Evolutionary conservation across 1,140 invertebrate genomes (phyloP).

Genomic region (Drosophila sp.): DNA sequence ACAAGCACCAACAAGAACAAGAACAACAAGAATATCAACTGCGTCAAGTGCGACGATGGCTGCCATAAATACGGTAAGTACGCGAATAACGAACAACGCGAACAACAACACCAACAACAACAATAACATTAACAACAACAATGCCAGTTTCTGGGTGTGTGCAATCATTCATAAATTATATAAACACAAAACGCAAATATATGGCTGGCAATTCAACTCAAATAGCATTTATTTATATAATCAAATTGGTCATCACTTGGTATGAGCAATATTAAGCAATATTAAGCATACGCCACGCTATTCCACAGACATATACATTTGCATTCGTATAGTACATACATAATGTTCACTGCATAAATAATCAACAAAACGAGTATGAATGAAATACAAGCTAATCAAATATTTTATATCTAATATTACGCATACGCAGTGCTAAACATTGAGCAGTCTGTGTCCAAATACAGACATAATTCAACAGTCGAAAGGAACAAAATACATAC

Average conservation of each 20-base stretch:
- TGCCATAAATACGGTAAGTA: constrained; percentile 84
- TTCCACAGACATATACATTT: neutral
- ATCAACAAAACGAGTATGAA: constrained; percentile 43
- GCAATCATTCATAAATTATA: constrained; percentile 65
- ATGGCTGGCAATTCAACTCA: constrained; percentile 40
- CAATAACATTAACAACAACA: constrained; percentile 41
- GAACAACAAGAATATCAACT: constrained; percentile 67
- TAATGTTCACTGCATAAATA: constrained; percentile 47
- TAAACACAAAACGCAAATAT: constrained; percentile 25
- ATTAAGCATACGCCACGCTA: constrained; percentile 31
- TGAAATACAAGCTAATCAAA: constrained; percentile 45
- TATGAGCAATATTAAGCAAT: constrained; percentile 45
- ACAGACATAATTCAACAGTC: constrained; percentile 1
- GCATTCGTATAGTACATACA: constrained; percentile 1
- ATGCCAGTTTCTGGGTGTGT: constrained; percentile 34
- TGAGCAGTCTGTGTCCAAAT: neutral
- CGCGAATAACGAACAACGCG: constrained; percentile 50
- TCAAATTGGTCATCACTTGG: constrained; percentile 39
- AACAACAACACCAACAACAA: constrained; percentile 42
- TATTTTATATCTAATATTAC: constrained; percentile 51
- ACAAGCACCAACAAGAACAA: constrained; percentile 62
- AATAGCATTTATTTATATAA: constrained; percentile 44
- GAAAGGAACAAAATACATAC: neutral
- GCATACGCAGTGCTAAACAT: constrained; percentile 51
- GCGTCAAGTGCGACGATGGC: constrained; percentile 83